phyloP scores from a whole-genome alignment of 2,113 vertebrate species.

The Thalassarche chlororhynchos region DNA sequence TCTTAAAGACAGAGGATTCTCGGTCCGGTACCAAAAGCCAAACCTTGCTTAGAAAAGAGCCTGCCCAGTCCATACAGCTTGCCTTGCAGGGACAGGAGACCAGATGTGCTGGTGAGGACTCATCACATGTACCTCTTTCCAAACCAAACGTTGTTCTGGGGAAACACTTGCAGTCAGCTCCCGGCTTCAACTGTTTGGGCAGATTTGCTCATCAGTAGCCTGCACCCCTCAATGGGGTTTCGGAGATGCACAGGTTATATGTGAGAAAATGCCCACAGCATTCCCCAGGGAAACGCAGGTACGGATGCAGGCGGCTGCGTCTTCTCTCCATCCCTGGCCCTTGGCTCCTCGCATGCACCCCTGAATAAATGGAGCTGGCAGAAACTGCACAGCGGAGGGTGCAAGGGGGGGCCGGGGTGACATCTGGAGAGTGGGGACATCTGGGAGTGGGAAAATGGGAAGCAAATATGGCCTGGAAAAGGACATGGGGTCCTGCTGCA shows the following conservation, averaged over 20 bases:
- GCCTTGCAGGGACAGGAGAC: background rate
- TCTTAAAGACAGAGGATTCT: background rate
- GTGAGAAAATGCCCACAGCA: background rate
- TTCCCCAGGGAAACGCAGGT: background rate
- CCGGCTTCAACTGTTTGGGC: background rate
- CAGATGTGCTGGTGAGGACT: background rate
- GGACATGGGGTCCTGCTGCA: background rate
- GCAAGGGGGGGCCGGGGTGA: background rate
- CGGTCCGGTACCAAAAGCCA: background rate
- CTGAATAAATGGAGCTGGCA: background rate
- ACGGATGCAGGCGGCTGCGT: background rate
- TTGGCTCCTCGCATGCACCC: background rate
- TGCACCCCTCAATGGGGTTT: background rate
- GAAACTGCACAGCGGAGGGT: background rate
- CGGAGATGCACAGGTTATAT: background rate
- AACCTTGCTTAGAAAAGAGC: background rate
- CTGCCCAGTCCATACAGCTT: background rate
- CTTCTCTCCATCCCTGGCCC: background rate
- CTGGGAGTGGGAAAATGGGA: background rate
- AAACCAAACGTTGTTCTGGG: background rate
- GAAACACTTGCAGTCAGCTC: background rate
- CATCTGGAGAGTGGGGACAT: background rate
- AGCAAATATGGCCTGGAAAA: background rate
- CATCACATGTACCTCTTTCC: fast-evolving
- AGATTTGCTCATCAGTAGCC: background rate